Conservation (phyloP, 2,888 invertebrate genomes). For the Eupelmus urozonus region DNA sequence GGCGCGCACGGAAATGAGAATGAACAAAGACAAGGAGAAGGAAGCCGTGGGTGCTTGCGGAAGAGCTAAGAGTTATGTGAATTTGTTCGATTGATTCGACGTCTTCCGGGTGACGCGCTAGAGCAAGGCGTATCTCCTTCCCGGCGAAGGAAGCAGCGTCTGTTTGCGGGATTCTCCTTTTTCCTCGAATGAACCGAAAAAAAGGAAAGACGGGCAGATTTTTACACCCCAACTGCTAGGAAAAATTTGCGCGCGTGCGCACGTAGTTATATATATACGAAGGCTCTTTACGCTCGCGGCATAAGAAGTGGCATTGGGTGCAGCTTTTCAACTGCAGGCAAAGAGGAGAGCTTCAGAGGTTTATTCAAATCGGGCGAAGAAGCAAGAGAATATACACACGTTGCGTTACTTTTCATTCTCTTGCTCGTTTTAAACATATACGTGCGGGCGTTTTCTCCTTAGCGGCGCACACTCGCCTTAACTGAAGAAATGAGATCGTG, state of each 20-base stretch:
- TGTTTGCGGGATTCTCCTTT: slow-evolving; percentile 14
- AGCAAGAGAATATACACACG: background rate
- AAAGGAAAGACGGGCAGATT: background rate
- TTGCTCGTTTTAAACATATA: background rate
- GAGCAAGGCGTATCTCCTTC: slow-evolving; percentile 16
- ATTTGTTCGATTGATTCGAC: slow-evolving; percentile 35
- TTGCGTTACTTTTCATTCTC: slow-evolving; percentile 47
- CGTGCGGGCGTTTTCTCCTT: background rate
- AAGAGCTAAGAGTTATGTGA: slow-evolving; percentile 1
- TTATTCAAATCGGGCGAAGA: slow-evolving; percentile 69
- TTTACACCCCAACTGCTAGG: no score
- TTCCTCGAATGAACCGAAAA: background rate
- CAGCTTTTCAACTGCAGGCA: slow-evolving; percentile 66
- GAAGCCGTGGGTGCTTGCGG: background rate
- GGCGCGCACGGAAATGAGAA: background rate
- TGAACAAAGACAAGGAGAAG: background rate
- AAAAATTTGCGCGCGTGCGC: slow-evolving; percentile 61
- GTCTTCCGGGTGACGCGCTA: background rate
- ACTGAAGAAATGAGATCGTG: slow-evolving; percentile 22
- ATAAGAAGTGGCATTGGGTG: slow-evolving; percentile 70
- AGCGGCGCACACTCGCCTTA: background rate
- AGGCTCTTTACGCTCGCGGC: slow-evolving; percentile 65
- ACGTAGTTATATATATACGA: slow-evolving; percentile 64
- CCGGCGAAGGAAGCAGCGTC: no score
- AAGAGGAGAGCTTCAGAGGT: slow-evolving; percentile 62